These are phyloP conservation scores for Eretmocerus hayati DNA, from an alignment of 2,888 invertebrate species.

Conservation along the genomic window DNA sequence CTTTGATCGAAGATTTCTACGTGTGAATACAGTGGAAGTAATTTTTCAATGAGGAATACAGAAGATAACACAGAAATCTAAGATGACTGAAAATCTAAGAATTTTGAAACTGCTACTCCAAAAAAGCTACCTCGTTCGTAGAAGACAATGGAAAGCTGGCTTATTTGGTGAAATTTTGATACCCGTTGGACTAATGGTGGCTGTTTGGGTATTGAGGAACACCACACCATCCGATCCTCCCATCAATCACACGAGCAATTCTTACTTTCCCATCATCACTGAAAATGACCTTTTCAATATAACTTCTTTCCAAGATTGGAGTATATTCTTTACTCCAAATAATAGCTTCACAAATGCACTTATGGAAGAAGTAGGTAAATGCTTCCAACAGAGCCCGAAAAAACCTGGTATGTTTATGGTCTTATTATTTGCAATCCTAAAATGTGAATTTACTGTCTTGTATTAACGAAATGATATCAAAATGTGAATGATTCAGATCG, in stretches of 20 bases:
- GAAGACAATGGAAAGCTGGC: slow-evolving; percentile 34
- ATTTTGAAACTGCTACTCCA: slow-evolving; percentile 33
- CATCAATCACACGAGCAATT: slow-evolving; percentile 22
- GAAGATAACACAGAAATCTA: too few species aligned
- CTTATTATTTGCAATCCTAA: too few species aligned
- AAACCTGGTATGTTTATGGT: not conserved
- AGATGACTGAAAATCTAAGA: slow-evolving; percentile 13
- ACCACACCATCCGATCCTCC: slow-evolving; percentile 24
- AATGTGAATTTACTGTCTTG: too few species aligned
- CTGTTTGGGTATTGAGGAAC: slow-evolving; percentile 32
- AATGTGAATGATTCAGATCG: too few species aligned
- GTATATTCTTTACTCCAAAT: slow-evolving; percentile 32
- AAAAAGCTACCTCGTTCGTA: slow-evolving; percentile 37
- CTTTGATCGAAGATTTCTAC: too few species aligned
- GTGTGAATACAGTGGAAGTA: too few species aligned
- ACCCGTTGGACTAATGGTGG: slow-evolving; percentile 33
- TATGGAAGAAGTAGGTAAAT: slow-evolving; percentile 28
- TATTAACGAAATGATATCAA: too few species aligned
- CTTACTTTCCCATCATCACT: slow-evolving; percentile 24
- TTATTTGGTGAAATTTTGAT: slow-evolving; percentile 34
- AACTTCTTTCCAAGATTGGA: not conserved
- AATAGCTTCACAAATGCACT: slow-evolving; percentile 27
- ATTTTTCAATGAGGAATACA: too few species aligned
- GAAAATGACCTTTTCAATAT: slow-evolving; percentile 10
- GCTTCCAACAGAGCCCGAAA: slow-evolving; percentile 10